A percentile compares a stretch with the other conserved stretches of the same genome.
Evolutionary conservation across 2,113 vertebrate species (phyloP).

Genomic region (Osmerus eperlanus): DNA sequence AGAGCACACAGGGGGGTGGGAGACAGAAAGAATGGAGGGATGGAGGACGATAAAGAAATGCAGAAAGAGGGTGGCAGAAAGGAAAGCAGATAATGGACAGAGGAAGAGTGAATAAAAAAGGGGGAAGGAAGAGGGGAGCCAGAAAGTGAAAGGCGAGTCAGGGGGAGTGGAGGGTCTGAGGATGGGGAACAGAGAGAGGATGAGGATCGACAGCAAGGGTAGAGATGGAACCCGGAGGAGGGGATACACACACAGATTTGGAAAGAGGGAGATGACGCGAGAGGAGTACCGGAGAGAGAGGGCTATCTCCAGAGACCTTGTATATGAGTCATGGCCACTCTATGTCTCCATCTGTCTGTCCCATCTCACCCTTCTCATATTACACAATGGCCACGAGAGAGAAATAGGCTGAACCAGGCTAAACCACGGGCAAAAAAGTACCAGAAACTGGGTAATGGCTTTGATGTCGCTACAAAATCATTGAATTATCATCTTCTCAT

Average conservation of each 20-base stretch:
- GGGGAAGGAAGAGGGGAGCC: conserved; percentile 35
- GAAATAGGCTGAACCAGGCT: too few species aligned
- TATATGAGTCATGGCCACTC: conserved; percentile 1
- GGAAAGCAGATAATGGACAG: not conserved
- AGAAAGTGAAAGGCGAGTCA: conserved; percentile 20
- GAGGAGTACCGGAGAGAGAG: not conserved
- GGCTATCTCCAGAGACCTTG: not conserved
- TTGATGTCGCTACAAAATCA: too few species aligned
- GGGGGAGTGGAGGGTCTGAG: not conserved
- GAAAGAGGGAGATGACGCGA: not conserved
- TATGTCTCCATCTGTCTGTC: not conserved
- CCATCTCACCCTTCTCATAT: conserved; percentile 37
- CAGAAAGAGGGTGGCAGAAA: not conserved
- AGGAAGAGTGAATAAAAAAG: conserved; percentile 23
- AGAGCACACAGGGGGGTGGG: not conserved
- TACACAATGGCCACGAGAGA: conserved; percentile 21
- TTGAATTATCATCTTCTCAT: too few species aligned
- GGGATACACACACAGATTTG: not conserved
- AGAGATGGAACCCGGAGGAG: not conserved
- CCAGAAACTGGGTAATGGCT: too few species aligned
- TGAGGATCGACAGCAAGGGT: not conserved
- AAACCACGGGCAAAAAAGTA: too few species aligned
- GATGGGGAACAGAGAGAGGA: not conserved
- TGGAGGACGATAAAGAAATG: not conserved
- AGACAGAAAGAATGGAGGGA: not conserved